phyloP scores from a whole-genome alignment of 2,888 invertebrate species.

The Pyrocoelia pectoralis region DNA sequence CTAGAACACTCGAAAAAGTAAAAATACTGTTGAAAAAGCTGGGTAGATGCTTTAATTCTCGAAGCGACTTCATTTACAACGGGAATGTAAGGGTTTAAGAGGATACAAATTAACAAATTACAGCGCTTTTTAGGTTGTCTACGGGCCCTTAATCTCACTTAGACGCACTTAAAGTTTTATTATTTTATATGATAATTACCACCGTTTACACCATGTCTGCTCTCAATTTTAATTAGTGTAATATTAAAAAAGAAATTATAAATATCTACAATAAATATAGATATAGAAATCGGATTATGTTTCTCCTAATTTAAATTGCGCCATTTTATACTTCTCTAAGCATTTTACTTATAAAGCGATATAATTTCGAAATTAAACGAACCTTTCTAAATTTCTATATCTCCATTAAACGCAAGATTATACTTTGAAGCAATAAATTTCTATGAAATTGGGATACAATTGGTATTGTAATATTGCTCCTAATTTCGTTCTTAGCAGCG shows the following conservation, averaged over 20 bases:
- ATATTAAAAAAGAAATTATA: constrained; percentile 9
- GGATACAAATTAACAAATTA: constrained; percentile 30
- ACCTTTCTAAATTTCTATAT: background rate
- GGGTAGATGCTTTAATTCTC: background rate
- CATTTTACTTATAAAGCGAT: background rate
- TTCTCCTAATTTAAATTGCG: no score
- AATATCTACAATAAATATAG: no score
- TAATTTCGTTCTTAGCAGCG: background rate
- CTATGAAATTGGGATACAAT: background rate
- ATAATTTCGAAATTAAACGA: background rate
- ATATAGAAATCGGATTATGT: no score
- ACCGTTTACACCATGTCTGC: constrained; percentile 14
- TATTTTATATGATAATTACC: constrained; percentile 38
- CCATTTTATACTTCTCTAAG: no score
- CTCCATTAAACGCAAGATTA: background rate
- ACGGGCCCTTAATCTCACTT: constrained; percentile 38
- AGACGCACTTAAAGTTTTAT: constrained; percentile 41
- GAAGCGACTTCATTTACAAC: background rate
- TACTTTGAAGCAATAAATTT: background rate
- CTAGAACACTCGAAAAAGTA: no score
- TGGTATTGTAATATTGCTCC: background rate
- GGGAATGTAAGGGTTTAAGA: constrained; percentile 15
- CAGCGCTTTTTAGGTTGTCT: constrained; percentile 25
- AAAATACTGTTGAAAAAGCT: no score
- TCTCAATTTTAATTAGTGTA: constrained; percentile 22